A percentile compares a stretch with the other conserved stretches of the same genome.
Conservation (phyloP, 2,888 invertebrate genomes). For the Melinaea marsaeus region DNA sequence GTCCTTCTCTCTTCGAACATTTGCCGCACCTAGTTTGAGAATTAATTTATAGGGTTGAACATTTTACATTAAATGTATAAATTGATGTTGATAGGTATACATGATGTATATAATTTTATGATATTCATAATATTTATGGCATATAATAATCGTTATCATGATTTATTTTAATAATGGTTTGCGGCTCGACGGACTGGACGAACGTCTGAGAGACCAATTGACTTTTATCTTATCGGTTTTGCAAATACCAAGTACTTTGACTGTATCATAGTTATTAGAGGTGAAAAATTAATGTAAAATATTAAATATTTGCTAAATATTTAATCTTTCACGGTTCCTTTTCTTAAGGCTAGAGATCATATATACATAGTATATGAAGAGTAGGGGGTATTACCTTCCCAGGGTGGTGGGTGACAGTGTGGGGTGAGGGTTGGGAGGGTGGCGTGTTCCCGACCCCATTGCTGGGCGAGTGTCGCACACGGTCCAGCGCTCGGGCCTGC, state of each 20-base stretch:
- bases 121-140: too few relatives aligned
- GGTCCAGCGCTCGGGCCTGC: conserved; percentile 79
- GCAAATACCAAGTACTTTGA: conserved; percentile 3
- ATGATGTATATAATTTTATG: too few relatives aligned
- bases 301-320: too few relatives aligned
- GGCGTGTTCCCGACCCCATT: conserved; percentile 33
- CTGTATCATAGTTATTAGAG: too few relatives aligned
- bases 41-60: background rate
- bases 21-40: conserved; percentile 81
- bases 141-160: too few relatives aligned
- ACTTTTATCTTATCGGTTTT: background rate
- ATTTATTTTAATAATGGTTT: too few relatives aligned
- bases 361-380: too few relatives aligned
- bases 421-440: conserved; percentile 38
- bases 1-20: conserved; percentile 90
- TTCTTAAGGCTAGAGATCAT: too few relatives aligned
- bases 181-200: too few relatives aligned
- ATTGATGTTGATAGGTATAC: background rate
- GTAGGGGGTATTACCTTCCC: conserved; percentile 51
- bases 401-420: conserved; percentile 46
- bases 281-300: too few relatives aligned
- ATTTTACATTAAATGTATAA: background rate
- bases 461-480: conserved; percentile 40
- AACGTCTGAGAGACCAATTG: too few relatives aligned
- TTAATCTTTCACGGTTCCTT: too few relatives aligned